A percentile compares a stretch with the other conserved stretches of the same genome.
Conservation (phyloP, 2,113 vertebrate species). For the Stigmatopora argus region DNA sequence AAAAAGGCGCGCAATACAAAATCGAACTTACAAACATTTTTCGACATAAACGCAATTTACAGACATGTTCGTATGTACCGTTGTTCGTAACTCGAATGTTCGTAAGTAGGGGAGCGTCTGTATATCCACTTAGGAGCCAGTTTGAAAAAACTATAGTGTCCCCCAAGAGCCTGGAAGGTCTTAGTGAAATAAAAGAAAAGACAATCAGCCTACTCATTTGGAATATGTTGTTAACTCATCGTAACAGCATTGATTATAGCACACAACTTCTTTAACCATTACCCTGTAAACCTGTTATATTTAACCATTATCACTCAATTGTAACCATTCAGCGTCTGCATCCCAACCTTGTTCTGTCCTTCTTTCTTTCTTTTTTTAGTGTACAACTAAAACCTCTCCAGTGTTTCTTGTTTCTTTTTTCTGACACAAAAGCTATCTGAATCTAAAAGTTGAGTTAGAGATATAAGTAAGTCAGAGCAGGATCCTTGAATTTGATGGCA, state of each 20-base stretch:
- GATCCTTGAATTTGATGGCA: constrained; percentile 7
- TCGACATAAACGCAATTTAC: no score
- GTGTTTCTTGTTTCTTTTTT: constrained; percentile 19
- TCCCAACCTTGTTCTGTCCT: constrained; percentile 12
- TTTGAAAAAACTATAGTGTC: constrained; percentile 55
- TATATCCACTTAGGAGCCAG: constrained; percentile 11
- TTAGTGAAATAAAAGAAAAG: constrained; percentile 36
- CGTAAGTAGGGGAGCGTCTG: no score
- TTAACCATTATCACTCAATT: constrained; percentile 17
- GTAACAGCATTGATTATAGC: not conserved
- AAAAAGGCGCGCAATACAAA: no score
- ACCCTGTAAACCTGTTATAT: constrained; percentile 7
- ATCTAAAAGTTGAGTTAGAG: constrained; percentile 11
- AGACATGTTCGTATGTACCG: no score
- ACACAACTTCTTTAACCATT: constrained; percentile 7
- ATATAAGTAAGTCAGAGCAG: constrained; percentile 33
- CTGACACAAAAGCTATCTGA: constrained; percentile 15
- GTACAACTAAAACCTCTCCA: constrained; percentile 11
- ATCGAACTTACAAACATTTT: no score
- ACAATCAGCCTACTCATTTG: constrained; percentile 22
- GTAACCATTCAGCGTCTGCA: constrained; percentile 22
- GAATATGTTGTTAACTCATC: constrained; percentile 22
- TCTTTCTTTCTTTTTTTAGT: constrained; percentile 9
- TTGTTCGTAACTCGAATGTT: no score
- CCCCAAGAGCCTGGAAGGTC: constrained; percentile 51